Conservation (phyloP, 2,797 vertebrate genomes). For the Astyanax mexicanus region DNA sequence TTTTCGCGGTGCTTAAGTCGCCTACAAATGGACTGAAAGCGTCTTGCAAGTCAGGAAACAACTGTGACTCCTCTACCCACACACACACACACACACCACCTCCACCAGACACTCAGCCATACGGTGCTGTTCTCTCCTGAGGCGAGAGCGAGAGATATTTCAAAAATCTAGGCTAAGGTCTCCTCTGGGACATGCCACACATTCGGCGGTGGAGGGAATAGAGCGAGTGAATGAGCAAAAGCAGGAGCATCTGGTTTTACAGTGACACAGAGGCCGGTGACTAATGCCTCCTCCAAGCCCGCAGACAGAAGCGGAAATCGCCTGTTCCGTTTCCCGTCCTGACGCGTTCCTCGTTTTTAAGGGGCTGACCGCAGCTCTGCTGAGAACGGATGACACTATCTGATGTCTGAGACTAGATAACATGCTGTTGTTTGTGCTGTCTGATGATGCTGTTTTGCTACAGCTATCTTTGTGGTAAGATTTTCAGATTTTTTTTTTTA, state of each 20-base stretch:
- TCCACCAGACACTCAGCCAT: slow-evolving; percentile 50
- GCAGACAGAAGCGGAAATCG: slow-evolving; percentile 17
- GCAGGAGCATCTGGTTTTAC: slow-evolving; percentile 43
- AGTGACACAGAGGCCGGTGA: slow-evolving; percentile 40
- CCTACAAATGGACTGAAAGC: background rate
- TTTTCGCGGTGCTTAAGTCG: too few relatives aligned
- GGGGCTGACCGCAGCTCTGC: background rate
- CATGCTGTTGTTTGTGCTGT: background rate
- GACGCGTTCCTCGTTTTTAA: background rate
- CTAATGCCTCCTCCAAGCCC: slow-evolving; percentile 36
- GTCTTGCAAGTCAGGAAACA: slow-evolving; percentile 23
- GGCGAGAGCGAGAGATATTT: slow-evolving; percentile 53
- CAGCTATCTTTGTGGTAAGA: background rate
- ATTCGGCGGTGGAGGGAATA: slow-evolving; percentile 47
- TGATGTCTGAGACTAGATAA: slow-evolving; percentile 13
- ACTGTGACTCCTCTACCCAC: background rate
- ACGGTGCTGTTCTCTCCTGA: slow-evolving; percentile 47
- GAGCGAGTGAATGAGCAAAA: slow-evolving; percentile 30
- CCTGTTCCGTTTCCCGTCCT: slow-evolving; percentile 2
- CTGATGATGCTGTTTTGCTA: background rate
- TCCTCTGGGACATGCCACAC: slow-evolving; percentile 66
- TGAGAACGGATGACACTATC: background rate
- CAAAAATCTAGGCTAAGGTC: slow-evolving; percentile 65
- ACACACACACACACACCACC: slow-evolving; percentile 1
- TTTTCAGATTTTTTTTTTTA: background rate